These are phyloP conservation scores for Ibidorhyncha struthersii DNA, from an alignment of 2,113 vertebrate genomes.

Conservation along the genomic window DNA sequence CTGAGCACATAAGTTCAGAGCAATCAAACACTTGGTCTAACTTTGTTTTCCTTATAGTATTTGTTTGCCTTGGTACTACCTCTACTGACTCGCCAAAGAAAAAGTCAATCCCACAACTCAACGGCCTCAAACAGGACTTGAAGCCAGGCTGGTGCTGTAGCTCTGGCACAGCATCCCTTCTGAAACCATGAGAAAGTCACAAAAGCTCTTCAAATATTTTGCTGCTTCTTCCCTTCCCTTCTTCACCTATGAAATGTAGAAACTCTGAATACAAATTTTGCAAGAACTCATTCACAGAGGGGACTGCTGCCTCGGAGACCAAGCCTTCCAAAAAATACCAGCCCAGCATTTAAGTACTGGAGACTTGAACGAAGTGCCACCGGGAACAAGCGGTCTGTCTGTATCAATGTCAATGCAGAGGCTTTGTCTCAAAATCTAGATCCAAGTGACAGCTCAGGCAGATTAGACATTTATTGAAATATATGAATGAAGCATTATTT, in stretches of 20 bases:
- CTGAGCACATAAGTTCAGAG: neutral
- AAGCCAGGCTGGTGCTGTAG: neutral
- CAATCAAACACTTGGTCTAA: neutral
- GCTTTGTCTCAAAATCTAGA: neutral
- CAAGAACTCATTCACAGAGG: neutral
- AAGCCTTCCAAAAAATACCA: neutral
- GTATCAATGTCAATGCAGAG: neutral
- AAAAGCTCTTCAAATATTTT: neutral
- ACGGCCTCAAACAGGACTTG: neutral
- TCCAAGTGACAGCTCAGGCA: neutral
- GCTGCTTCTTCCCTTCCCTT: neutral
- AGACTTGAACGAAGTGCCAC: neutral
- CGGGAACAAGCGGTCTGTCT: neutral
- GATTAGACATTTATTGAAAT: constrained; percentile 19
- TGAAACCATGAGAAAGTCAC: neutral
- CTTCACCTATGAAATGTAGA: neutral
- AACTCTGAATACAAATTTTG: neutral
- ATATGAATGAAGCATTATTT: constrained; percentile 36
- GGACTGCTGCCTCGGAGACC: neutral
- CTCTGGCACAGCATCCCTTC: neutral
- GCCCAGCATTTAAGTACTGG: neutral
- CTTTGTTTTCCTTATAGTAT: neutral
- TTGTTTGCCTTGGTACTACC: neutral
- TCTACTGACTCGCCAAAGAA: neutral
- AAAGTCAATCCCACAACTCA: neutral